phyloP scores from a whole-genome alignment of 2,888 invertebrate genomes.

The Cepaea hortensis region DNA sequence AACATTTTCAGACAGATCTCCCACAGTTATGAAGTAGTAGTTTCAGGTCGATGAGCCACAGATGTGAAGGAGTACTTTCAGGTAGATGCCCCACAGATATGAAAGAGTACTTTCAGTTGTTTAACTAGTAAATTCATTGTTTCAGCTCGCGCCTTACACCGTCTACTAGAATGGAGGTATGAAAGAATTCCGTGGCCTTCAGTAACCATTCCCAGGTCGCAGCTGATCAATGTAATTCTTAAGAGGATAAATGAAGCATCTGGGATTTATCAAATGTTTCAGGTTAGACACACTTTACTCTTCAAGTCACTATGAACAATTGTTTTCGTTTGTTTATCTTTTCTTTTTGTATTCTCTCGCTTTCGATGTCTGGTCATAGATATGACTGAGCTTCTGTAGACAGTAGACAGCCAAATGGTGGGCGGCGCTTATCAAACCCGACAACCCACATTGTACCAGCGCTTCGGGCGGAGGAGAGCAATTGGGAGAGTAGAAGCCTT shows the following conservation, averaged over 20 bases:
- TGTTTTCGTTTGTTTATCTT: not conserved
- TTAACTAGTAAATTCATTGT: not conserved
- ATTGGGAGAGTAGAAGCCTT: too few relatives aligned
- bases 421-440: too few relatives aligned
- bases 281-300: slow-evolving; percentile 22
- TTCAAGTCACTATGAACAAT: not conserved
- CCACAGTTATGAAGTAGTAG: too few relatives aligned
- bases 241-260: slow-evolving; percentile 77
- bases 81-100: too few relatives aligned
- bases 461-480: too few relatives aligned
- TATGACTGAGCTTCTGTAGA: too few relatives aligned
- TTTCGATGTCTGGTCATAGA: not conserved
- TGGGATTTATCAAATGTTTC: slow-evolving; percentile 58
- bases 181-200: slow-evolving; percentile 76
- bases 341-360: not conserved
- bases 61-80: too few relatives aligned
- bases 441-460: too few relatives aligned
- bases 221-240: slow-evolving; percentile 73
- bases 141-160: slow-evolving; percentile 74
- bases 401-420: too few relatives aligned
- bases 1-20: too few relatives aligned
- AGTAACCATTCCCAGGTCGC: slow-evolving; percentile 57
- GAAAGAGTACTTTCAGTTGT: too few relatives aligned
- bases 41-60: too few relatives aligned
- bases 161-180: slow-evolving; percentile 75